A percentile compares a stretch with the other conserved stretches of the same genome.
Evolutionary conservation across 2,888 invertebrate genomes (phyloP).

Genomic region (Melangyna quadrimaculata): DNA sequence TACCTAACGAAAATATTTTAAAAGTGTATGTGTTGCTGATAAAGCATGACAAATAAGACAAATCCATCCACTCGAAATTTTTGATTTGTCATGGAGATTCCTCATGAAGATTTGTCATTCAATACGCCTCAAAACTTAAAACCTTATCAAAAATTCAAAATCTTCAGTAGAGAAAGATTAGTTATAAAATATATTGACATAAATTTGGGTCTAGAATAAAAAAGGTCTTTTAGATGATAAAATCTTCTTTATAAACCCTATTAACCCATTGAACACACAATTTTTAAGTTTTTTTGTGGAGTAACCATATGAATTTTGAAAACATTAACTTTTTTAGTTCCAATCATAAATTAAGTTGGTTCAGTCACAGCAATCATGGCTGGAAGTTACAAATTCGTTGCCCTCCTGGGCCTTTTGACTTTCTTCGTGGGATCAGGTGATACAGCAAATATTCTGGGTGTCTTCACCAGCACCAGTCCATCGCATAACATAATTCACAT

Average conservation of each 20-base stretch:
- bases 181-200: too few species aligned
- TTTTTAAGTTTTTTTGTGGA: too few species aligned
- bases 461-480: slow-evolving; percentile 78
- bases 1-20: too few species aligned
- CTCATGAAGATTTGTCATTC: neutral
- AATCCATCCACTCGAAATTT: neutral
- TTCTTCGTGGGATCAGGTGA: slow-evolving; percentile 33
- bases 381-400: neutral
- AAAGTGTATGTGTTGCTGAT: too few species aligned
- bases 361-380: neutral
- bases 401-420: neutral
- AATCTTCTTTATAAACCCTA: neutral
- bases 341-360: neutral
- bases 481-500: slow-evolving; percentile 79
- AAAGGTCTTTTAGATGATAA: neutral
- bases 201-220: too few species aligned
- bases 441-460: slow-evolving; percentile 77
- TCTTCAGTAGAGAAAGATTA: too few species aligned
- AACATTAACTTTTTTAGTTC: neutral
- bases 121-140: neutral
- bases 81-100: neutral
- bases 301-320: too few species aligned
- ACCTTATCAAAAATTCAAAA: too few species aligned
- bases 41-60: too few species aligned
- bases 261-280: neutral